These are phyloP conservation scores for Ferrisia virgata DNA, from an alignment of 2,888 invertebrate species.

Conservation along the genomic window DNA sequence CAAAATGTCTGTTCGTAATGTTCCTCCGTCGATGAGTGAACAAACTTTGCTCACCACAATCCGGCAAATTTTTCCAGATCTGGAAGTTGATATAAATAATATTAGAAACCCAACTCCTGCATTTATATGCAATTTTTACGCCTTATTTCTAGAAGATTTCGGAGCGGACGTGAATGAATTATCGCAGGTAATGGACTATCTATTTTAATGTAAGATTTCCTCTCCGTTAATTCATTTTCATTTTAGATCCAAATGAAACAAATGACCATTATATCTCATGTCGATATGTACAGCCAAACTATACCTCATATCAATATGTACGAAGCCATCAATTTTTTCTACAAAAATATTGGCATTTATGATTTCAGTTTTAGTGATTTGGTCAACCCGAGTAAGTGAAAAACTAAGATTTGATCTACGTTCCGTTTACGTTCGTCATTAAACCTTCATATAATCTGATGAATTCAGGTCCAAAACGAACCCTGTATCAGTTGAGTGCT, in stretches of 20 bases:
- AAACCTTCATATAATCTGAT: too few species aligned
- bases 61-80: slow-evolving; percentile 22
- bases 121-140: slow-evolving; percentile 24
- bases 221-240: not conserved
- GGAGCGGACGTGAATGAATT: slow-evolving; percentile 25
- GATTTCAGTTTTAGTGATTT: slow-evolving; percentile 38
- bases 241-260: slow-evolving; percentile 43
- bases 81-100: slow-evolving; percentile 15
- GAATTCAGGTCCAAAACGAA: slow-evolving; percentile 24
- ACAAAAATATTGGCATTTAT: slow-evolving; percentile 16
- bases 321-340: slow-evolving; percentile 27
- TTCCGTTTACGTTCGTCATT: too few species aligned
- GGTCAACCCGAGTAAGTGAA: slow-evolving; percentile 22
- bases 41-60: slow-evolving; percentile 31
- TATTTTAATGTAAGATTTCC: not conserved
- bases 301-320: slow-evolving; percentile 39
- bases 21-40: not conserved
- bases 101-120: slow-evolving; percentile 36
- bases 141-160: slow-evolving; percentile 29
- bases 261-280: slow-evolving; percentile 37
- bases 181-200: not conserved
- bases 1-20: not conserved
- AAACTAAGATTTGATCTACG: not conserved
- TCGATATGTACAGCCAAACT: slow-evolving; percentile 41
- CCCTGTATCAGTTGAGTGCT: slow-evolving; percentile 9